Evolutionary conservation across 37 sponge, comb jelly and placozoan genomes (phyloP).

Genomic region (Theonella swinhoei): DNA sequence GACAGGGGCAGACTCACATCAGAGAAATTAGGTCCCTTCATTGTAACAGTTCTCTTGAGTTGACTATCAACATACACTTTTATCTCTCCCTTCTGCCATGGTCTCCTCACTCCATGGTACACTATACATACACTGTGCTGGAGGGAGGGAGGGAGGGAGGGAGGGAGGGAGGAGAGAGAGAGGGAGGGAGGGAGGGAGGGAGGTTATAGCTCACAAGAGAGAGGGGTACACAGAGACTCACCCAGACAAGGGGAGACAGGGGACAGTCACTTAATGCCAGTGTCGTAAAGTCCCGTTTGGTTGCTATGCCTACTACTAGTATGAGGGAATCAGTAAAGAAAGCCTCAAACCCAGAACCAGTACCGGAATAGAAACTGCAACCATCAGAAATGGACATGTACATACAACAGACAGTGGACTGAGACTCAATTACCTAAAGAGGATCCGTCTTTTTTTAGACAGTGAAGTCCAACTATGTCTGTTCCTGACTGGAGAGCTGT

Average conservation of each 20-base stretch:
- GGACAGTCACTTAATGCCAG: conserved; percentile 41
- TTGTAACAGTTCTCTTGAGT: conserved; percentile 15
- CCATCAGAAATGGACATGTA: not conserved
- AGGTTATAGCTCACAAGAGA: no score
- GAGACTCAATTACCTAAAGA: no score
- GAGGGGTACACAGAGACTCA: conserved; percentile 28
- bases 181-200: not conserved
- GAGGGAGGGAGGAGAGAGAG: not conserved
- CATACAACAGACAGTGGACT: no score
- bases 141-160: not conserved
- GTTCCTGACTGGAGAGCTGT: not conserved
- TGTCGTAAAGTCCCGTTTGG: conserved; percentile 78
- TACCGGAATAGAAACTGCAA: conserved; percentile 76
- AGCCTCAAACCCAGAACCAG: conserved; percentile 87
- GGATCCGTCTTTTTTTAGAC: conserved; percentile 47
- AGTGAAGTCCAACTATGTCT: not conserved
- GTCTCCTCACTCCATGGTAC: conserved; percentile 32
- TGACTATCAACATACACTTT: conserved; percentile 70
- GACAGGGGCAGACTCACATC: no score
- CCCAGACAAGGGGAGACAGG: conserved; percentile 65
- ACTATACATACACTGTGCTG: conserved; percentile 81
- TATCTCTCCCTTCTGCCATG: conserved; percentile 56
- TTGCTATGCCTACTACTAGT: conserved; percentile 78
- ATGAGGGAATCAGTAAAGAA: conserved; percentile 73
- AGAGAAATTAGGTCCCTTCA: conserved; percentile 60